These are phyloP conservation scores for Iphiclides podalirius DNA, from an alignment of 2,888 invertebrate genomes.

Conservation along the genomic window DNA sequence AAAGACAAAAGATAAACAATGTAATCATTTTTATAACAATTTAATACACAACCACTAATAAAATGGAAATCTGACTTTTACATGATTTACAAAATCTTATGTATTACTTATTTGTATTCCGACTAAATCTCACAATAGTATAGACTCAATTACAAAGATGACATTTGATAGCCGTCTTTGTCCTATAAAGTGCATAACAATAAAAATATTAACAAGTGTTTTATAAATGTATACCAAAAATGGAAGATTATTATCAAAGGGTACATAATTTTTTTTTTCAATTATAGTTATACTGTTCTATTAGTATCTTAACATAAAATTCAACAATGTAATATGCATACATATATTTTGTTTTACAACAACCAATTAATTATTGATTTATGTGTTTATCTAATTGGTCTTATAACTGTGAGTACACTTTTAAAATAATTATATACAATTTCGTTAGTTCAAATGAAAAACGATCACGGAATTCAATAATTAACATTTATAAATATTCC, in stretches of 20 bases:
- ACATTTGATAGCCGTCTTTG: not conserved
- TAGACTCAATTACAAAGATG: not conserved
- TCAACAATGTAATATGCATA: not conserved
- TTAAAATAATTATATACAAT: too few species aligned
- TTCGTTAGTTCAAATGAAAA: too few species aligned
- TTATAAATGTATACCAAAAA: slow-evolving; percentile 11
- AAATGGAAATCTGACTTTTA: slow-evolving; percentile 19
- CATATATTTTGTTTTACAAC: too few species aligned
- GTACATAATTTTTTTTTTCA: slow-evolving; percentile 1
- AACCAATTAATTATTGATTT: too few species aligned
- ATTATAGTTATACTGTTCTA: not conserved
- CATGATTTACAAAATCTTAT: slow-evolving; percentile 11
- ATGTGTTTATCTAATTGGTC: too few species aligned
- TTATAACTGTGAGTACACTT: too few species aligned
- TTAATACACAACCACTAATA: slow-evolving; percentile 22
- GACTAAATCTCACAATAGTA: not conserved
- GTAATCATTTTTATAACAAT: slow-evolving; percentile 15
- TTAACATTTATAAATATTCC: not conserved
- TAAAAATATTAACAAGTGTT: slow-evolving; percentile 12
- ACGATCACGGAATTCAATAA: too few species aligned
- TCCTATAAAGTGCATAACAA: not conserved
- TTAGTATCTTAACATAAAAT: not conserved
- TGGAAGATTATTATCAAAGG: slow-evolving; percentile 9
- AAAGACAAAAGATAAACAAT: too few species aligned
- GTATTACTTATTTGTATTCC: not conserved